Evolutionary conservation across 2,888 invertebrate genomes (phyloP).

Genomic region (Eupithecia inturbata): DNA sequence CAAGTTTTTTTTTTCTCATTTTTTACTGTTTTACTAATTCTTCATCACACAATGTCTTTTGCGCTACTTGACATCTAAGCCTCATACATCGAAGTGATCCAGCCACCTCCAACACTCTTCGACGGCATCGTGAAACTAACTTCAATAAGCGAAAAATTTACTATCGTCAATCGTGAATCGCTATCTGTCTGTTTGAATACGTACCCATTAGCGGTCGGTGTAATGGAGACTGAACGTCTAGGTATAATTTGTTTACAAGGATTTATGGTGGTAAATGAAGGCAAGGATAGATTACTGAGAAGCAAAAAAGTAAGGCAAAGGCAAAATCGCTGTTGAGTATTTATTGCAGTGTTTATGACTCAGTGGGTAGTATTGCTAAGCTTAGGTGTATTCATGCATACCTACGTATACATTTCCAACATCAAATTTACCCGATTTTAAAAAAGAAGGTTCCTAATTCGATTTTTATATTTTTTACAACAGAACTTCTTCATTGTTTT

Average conservation of each 20-base stretch:
- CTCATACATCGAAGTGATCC: background rate
- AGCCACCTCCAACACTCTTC: background rate
- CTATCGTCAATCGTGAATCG: constrained; percentile 57
- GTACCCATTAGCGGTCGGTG: constrained; percentile 45
- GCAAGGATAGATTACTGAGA: constrained; percentile 16
- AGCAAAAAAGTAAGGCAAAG: background rate
- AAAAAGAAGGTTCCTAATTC: no score
- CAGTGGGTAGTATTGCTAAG: background rate
- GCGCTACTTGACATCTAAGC: background rate
- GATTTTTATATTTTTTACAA: no score
- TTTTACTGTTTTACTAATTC: background rate
- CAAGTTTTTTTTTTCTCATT: no score
- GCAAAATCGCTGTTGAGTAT: background rate
- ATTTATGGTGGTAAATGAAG: constrained; percentile 39
- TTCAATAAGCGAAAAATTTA: constrained; percentile 70
- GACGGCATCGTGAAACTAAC: constrained; percentile 24
- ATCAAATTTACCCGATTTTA: no score
- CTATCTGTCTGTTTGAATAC: constrained; percentile 52
- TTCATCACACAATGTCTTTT: background rate
- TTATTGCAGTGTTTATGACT: constrained; percentile 5
- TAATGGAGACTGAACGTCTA: constrained; percentile 42
- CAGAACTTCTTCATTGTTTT: no score
- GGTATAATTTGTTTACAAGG: constrained; percentile 47
- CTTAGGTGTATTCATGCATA: background rate
- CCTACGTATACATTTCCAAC: background rate